Evolutionary conservation across 1,140 invertebrate species (phyloP).

Genomic region (Rhyzopertha dominica): DNA sequence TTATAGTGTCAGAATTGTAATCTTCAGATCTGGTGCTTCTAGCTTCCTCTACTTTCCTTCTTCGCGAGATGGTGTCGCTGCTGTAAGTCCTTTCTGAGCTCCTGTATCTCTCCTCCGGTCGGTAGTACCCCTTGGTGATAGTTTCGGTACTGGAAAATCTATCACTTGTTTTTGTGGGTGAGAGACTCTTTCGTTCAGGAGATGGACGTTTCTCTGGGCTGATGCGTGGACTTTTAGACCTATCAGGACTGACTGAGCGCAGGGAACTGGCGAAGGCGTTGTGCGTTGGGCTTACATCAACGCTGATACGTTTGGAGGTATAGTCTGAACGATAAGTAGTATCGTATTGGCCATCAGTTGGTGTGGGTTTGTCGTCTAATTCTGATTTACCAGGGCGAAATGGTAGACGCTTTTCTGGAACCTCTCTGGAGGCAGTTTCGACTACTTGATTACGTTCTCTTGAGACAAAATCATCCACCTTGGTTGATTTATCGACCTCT

Average conservation of each 20-base stretch:
- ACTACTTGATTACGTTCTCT: no score
- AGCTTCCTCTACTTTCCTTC: slow-evolving; percentile 11
- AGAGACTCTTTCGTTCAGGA: slow-evolving; percentile 29
- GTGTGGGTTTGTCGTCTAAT: slow-evolving; percentile 24
- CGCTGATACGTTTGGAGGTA: slow-evolving; percentile 53
- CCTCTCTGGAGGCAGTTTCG: no score
- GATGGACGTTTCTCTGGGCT: slow-evolving; percentile 51
- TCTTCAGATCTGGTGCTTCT: slow-evolving; percentile 9
- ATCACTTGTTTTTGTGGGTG: slow-evolving; percentile 29
- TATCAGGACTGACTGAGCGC: slow-evolving; percentile 54
- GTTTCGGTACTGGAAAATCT: slow-evolving; percentile 34
- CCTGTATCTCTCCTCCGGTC: slow-evolving; percentile 7
- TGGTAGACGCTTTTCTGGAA: slow-evolving; percentile 26
- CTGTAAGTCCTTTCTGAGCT: slow-evolving; percentile 14
- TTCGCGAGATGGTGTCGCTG: slow-evolving; percentile 26
- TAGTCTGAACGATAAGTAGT: slow-evolving; percentile 57
- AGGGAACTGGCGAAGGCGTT: slow-evolving; percentile 65
- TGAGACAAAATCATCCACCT: no score
- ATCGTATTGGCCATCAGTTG: slow-evolving; percentile 49
- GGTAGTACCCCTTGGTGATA: slow-evolving; percentile 18
- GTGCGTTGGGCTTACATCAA: slow-evolving; percentile 61
- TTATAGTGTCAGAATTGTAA: slow-evolving; percentile 27
- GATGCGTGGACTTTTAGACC: slow-evolving; percentile 47
- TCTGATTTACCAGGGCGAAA: slow-evolving; percentile 32
- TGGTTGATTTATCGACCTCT: no score